Evolutionary conservation across 2,113 vertebrate species (phyloP), one percentile per base, ranked within the genome.

Genomic region (Cebus imitator): DNA sequence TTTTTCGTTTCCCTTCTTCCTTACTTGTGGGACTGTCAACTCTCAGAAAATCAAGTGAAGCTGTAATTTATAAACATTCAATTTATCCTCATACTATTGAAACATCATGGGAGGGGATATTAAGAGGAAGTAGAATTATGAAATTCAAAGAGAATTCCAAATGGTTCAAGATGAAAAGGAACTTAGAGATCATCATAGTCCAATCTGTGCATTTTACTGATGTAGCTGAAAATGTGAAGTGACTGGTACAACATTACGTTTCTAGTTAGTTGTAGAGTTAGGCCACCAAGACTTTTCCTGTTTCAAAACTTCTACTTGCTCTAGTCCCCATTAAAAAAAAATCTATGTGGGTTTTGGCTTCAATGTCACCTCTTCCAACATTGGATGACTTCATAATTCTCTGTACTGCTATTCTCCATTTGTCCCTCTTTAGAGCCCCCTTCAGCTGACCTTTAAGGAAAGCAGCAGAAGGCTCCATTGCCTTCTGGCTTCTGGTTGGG

Each of bases 41-140:
- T 80, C 35, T 82, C 45, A 70, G 90, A 86, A 97, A 90, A 86
- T 55, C 25, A 58, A 84, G 50, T 40, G 48, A 91, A 66, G 37
- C n/a, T 16, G 3, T 93, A 89, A 88, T 40, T 86, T 84, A 58
- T 89, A 94, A 78, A 66, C 66, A 86, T 76, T 96, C 17, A 82
- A 6, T 81, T 30, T 95, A 73, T 9, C 85, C 18, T 89, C 73
- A 91, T 25, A 52, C 64, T 84, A 30, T 40, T 78, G 78, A 85
- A 72, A 3, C 52, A 61, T 70, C 64, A 45, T 58, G 18, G 52
- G 45, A 81, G 40, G 27, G 18, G 20, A 88, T 30, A 81, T 72
- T 17, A 91, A 55, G 37, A 88, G 27, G 43, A 79, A 82, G 35
- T 18, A 3, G 40, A 92, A 70, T 80, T 23, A 61, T 45, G 58